Evolutionary conservation across 2,888 invertebrate genomes (phyloP).

Genomic region (Eupithecia exiguata): DNA sequence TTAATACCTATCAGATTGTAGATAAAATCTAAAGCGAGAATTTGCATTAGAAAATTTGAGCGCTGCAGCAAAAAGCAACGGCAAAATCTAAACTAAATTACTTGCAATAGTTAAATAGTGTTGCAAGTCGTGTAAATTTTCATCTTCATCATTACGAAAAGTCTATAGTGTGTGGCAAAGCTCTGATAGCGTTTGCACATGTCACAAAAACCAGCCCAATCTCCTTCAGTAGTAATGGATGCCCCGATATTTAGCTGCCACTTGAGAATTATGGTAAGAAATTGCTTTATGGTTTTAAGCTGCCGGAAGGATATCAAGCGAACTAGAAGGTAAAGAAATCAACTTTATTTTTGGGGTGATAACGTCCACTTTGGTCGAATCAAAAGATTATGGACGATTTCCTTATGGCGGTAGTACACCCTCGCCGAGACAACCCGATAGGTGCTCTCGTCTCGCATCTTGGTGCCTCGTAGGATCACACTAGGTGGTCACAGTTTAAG

Average conservation of each 20-base stretch:
- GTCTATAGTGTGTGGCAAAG: not conserved
- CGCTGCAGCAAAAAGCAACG: not conserved
- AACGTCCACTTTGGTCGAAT: not conserved
- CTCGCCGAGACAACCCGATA: not conserved
- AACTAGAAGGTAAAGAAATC: conserved; percentile 29
- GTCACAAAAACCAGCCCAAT: conserved; percentile 20
- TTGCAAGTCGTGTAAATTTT: not conserved
- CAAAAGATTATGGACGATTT: not conserved
- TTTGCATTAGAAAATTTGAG: not conserved
- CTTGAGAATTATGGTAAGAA: conserved; percentile 38
- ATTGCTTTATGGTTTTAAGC: conserved; percentile 39
- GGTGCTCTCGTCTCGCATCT: not conserved
- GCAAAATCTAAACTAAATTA: not conserved
- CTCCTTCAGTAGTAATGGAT: conserved; percentile 28
- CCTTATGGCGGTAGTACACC: not conserved
- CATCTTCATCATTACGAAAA: not conserved
- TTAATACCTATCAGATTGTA: not conserved
- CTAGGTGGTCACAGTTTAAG: not conserved
- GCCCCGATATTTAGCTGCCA: conserved; percentile 33
- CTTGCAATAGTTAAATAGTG: not conserved
- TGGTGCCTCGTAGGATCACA: not conserved
- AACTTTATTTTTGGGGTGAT: conserved; percentile 14
- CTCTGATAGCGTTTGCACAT: not conserved
- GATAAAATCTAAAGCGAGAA: not conserved
- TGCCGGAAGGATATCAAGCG: conserved; percentile 35